Conservation (phyloP, 2,113 vertebrate species). For the Trochalopteron elliotii region DNA sequence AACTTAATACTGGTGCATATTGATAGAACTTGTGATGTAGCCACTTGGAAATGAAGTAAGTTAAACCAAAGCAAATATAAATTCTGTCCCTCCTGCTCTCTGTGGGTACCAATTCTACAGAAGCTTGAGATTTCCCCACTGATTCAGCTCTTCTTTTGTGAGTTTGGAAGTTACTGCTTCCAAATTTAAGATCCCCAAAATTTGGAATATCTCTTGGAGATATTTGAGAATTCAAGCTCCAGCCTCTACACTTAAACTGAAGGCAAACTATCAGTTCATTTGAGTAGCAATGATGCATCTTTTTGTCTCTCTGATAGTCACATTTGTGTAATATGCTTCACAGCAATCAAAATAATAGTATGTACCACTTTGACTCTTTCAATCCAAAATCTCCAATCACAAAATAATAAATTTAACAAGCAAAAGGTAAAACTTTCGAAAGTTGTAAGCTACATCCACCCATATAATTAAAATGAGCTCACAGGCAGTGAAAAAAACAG, state of each 20-base stretch:
- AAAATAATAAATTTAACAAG: not conserved
- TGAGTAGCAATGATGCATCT: not conserved
- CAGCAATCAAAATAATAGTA: not conserved
- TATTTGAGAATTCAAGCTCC: not conserved
- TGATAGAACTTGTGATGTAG: not conserved
- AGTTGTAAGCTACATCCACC: not conserved
- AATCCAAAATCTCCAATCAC: not conserved
- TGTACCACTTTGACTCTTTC: not conserved
- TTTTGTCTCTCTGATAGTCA: not conserved
- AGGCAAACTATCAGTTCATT: not conserved
- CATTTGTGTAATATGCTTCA: not conserved
- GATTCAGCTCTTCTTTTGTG: not conserved
- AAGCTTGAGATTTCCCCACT: not conserved
- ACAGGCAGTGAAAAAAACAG: not conserved
- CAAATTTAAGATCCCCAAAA: not conserved
- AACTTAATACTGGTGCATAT: not conserved
- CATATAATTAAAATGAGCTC: conserved; percentile 21
- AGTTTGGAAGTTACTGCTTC: not conserved
- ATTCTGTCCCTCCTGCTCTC: not conserved
- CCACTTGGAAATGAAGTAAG: not conserved
- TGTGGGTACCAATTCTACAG: not conserved
- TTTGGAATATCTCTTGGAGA: not conserved
- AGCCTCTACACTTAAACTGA: not conserved
- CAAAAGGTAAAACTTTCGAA: not conserved
- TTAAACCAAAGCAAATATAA: not conserved